Base-by-base conservation (phyloP, 2,797 vertebrate species). In the Uromys caudimaculatus region DNA sequence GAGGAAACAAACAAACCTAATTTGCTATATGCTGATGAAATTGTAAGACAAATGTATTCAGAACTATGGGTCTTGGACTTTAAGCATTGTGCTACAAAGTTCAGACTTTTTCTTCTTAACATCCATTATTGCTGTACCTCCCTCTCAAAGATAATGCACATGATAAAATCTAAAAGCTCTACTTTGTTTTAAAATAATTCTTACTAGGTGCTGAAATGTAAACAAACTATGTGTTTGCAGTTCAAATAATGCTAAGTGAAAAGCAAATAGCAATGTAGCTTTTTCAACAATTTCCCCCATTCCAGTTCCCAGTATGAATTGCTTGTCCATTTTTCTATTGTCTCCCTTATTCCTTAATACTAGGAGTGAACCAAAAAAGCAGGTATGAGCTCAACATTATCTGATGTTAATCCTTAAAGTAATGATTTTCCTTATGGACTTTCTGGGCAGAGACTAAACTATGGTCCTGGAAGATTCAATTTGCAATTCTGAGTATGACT, bases 401-500 rank as follows among this genome's bases (percentile, higher is more conserved):
- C n/a, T 67, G 62, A 81, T 58, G 29, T 64, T 90, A 92, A 89
- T 69, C 2, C 50, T 85, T 95, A 78, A 82, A 95, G 81, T 90
- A 82, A 71, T 88, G 2, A 64, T 41, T 91, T 94, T 90, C 38
- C 5, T 91, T 24, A 93, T 32, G 91, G 69, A 32, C 24, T 90
- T 92, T 92, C 75, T 50, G 21, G 60, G 76, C 35, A 93, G 75
- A 95, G 44, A 75, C 52, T 75, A 95, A 93, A 76, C n/a, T 62
- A 17, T 89, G 41, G 52, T 67, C 75, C 84, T 77, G n/a, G 19
- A 83, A 35, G 23, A 54, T 44, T 94, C 52, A 87, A 85, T 96
- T 95, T 95, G 64, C 32, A 50, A 94, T 97, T 95, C 89, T 92
- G 69, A 91, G 21, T 62, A 50, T 56, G 19, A 89, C 82, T 96